Evolutionary conservation across 2,888 invertebrate species (phyloP), one percentile per base, ranked within the genome.

Genomic region (Heliconius ismenius): DNA sequence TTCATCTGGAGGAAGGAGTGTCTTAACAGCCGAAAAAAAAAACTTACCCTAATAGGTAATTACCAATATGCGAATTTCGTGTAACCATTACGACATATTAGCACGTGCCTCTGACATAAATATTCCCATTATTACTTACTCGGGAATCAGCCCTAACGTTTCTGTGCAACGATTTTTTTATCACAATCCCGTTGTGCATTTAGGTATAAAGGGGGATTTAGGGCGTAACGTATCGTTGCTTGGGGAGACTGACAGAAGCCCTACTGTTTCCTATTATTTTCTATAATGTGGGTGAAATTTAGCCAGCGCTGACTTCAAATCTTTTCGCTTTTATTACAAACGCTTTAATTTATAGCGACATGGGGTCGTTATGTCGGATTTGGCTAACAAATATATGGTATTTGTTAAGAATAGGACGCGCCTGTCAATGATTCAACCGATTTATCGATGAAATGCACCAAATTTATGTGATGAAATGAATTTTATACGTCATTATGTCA

Each of bases 361-460:
- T 83, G 84, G 87, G 88, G 88, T 84, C 88, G 82, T 90, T 92
- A 92, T 90, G 91, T 91, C 86, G 92, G 93, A 93, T 93, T 94
- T 93, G 92, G 92, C 91, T 93, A 92, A 94, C 94, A 94, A 94
- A 93, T 93, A 93, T 90, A 89, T 89, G 86, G 91, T 91, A 91
- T 92, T 92, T 90, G 91, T 88, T 88, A 86, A 90, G 91, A 92
- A 92, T 91, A 90, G 90, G 90, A 92, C 88, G 89, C 86, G 88
- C 89, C 87, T 89, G 91, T 91, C 92, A 87, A 91, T 93, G 92
- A 93, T 93, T 93, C 92, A 93, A 89, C 86, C 83, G 86, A 84
- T 91, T 91, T 91, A 92, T 91, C 86, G 91, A 88, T 89, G 89
- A 90, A 89, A 89, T 88, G 87, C 84, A 88, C 90, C 86, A 85